These are phyloP conservation scores for Parazoanthus atlanticus DNA, from an alignment of 92 coral and sea anemone species.

Conservation along the genomic window DNA sequence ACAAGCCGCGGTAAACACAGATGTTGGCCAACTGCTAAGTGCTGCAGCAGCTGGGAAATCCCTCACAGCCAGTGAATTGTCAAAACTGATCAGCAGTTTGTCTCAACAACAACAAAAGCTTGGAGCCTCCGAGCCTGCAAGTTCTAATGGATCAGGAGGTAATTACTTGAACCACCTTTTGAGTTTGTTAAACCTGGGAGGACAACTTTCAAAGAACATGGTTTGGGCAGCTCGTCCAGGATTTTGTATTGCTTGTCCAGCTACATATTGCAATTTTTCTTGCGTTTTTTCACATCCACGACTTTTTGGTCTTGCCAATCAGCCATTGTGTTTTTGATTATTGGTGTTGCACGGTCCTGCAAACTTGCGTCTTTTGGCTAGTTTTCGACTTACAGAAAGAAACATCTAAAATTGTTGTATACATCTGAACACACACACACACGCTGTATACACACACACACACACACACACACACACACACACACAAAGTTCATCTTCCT, in stretches of 20 bases:
- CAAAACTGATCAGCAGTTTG: conserved; percentile 84
- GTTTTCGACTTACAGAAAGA: too few relatives aligned
- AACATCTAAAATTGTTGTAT: too few relatives aligned
- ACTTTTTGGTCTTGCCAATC: neutral
- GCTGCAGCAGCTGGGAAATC: conserved; percentile 90
- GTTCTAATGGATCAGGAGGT: conserved; percentile 74
- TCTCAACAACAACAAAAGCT: conserved; percentile 86
- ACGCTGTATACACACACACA: neutral
- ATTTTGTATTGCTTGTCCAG: neutral
- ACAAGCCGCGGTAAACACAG: conserved; percentile 29
- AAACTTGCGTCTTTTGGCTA: too few relatives aligned
- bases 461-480: neutral
- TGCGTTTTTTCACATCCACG: neutral
- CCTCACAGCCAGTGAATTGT: conserved; percentile 82
- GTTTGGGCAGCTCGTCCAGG: neutral
- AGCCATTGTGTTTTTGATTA: too few relatives aligned
- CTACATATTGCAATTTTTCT: neutral
- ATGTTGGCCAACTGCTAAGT: conserved; percentile 61
- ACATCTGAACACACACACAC: neutral
- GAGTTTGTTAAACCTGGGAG: neutral
- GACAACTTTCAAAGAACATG: neutral
- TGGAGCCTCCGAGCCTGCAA: conserved; percentile 50
- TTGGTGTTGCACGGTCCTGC: too few relatives aligned
- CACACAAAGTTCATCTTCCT: too few relatives aligned
- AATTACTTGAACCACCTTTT: conserved; percentile 29